Evolutionary conservation across 2,113 vertebrate species (phyloP).

Genomic region (Pituophis catenifer): DNA sequence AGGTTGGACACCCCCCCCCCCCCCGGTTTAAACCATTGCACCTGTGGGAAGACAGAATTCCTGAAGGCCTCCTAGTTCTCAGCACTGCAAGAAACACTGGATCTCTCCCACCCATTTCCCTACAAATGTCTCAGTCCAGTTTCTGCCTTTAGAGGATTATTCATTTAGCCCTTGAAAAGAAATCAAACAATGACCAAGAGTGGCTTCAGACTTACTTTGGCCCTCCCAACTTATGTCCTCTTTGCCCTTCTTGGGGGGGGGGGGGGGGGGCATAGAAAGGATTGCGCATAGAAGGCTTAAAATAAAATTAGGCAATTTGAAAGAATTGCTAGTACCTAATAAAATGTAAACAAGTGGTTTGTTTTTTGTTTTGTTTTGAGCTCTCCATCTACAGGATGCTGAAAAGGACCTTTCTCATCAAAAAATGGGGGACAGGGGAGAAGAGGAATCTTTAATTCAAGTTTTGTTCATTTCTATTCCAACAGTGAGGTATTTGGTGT

Average conservation of each 20-base stretch:
- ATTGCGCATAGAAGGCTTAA: background rate
- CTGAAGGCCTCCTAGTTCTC: background rate
- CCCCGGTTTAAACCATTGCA: background rate
- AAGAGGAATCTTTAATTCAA: slow-evolving; percentile 62
- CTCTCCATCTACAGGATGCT: slow-evolving; percentile 39
- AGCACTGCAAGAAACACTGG: background rate
- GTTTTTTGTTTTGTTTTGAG: slow-evolving; percentile 39
- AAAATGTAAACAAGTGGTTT: slow-evolving; percentile 54
- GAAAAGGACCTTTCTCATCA: slow-evolving; percentile 35
- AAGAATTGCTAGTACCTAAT: slow-evolving; percentile 22
- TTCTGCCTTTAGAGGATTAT: background rate
- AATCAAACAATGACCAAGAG: background rate
- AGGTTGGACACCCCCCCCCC: background rate
- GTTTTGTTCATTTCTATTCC: slow-evolving; percentile 67
- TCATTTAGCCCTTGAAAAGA: background rate
- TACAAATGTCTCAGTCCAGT: background rate
- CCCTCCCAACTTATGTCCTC: background rate
- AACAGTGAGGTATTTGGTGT: slow-evolving; percentile 71
- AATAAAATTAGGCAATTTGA: slow-evolving; percentile 15
- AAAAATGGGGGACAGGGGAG: background rate
- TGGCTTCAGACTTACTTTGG: slow-evolving; percentile 2
- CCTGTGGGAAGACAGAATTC: background rate
- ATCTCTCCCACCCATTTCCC: background rate
- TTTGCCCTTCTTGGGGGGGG: background rate
- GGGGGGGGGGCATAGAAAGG: background rate